These are phyloP conservation scores for Psittacula derbiana DNA, from an alignment of 2,797 vertebrate genomes.

Conservation along the genomic window DNA sequence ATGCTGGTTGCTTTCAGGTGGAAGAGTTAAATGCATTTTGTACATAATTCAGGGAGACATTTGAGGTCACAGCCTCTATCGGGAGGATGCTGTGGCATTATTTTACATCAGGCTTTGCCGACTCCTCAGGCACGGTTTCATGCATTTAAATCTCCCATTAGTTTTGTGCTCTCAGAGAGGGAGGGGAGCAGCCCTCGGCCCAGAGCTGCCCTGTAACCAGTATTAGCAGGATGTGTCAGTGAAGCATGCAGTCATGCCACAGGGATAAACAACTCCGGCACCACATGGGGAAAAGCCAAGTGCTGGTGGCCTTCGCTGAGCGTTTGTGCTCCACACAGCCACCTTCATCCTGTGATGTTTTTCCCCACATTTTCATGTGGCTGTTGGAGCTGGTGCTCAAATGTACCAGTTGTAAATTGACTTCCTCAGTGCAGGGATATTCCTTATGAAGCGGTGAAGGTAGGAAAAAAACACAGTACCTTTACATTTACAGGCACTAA, in stretches of 20 bases:
- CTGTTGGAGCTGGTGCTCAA: neutral
- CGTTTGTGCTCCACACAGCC: neutral
- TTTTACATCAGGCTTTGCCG: neutral
- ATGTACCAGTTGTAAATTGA: neutral
- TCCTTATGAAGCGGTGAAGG: rapidly evolving
- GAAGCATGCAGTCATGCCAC: rapidly evolving
- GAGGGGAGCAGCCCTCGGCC: neutral
- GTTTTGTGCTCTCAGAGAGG: neutral
- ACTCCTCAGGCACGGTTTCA: neutral
- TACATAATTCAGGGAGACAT: neutral
- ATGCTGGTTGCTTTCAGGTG: neutral
- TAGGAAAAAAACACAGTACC: neutral
- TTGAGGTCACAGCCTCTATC: neutral
- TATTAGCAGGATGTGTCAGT: neutral
- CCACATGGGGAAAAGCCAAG: neutral
- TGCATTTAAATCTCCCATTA: constrained; percentile 37
- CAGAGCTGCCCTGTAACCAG: neutral
- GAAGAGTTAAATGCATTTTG: neutral
- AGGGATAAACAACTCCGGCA: neutral
- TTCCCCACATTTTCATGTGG: neutral
- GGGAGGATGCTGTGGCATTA: neutral
- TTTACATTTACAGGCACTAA: neutral
- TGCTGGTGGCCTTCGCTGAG: rapidly evolving
- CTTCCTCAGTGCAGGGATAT: neutral
- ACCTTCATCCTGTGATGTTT: neutral